Base-by-base conservation (phyloP, 2,113 vertebrate species). In the Salvator merianae region DNA sequence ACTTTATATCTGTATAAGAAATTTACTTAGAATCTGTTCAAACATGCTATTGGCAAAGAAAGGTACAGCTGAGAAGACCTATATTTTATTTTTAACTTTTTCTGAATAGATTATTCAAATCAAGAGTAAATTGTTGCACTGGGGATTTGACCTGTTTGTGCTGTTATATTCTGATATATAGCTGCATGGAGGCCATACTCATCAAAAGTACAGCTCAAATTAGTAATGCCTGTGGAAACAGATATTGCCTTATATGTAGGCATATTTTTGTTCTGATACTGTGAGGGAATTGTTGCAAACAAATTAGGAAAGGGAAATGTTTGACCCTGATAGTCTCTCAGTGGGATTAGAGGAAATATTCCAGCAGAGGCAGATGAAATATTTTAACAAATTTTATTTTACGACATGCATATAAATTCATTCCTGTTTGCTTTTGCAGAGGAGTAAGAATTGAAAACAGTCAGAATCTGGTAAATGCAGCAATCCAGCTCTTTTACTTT, bases 361-460 rank as follows among this genome's bases (percentile, higher is more conserved):
- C 43, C 78, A 80, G 53, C 9, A 63, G 81, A 82, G 55, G 38
- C 5, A 22, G 14, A 82, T 82, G 34, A 82, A 63, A n/a, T 82
- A 74, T 73, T 73, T 40, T 73, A 40, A 36, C 38, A 82, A 63
- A 82, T 18, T n/a, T 7, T 82, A 22, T 8, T 73, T 73, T 62
- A 43, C 73, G 70, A 24, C 36, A 73, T 73, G 70, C 34, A 73
- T 73, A 82, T 73, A 20, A 43, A 40, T 73, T 73, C 28, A 73
- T 55, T 55, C 28, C 63, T 36, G 3, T 43, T 73, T 82, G 79
- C 50, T 40, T 82, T 32, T 63, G 69, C 81, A 62, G 62, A 73
- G 28, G 8, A 62, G 36, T 82, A 8, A 7, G 53, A 40, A 82
- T 82, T 36, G 62, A 14, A 82, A 59, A 32, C 28, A 62, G 14